phyloP scores from a whole-genome alignment of 1,140 invertebrate species.

The Penaeus vannamei region DNA sequence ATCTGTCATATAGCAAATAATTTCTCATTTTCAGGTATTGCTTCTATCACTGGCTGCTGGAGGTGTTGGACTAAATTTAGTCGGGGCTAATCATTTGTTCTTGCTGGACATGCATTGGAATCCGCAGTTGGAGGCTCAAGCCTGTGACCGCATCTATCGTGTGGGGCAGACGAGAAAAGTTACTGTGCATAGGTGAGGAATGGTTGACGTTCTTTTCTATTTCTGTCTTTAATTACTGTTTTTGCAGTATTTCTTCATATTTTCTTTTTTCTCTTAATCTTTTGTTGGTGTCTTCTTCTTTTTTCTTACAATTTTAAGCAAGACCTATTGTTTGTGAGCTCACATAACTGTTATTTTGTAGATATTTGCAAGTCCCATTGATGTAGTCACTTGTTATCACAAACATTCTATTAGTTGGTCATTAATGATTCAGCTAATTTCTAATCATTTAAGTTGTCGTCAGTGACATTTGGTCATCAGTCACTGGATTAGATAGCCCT shows the following conservation, averaged over 20 bases:
- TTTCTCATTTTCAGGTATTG: conserved; percentile 76
- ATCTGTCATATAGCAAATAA: background rate
- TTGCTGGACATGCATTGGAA: conserved; percentile 96
- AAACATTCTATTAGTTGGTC: too few relatives aligned
- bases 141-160: conserved; percentile 91
- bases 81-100: conserved; percentile 91
- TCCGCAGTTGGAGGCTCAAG: conserved; percentile 92
- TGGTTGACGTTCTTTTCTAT: conserved; percentile 7
- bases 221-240: background rate
- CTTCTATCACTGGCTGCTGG: conserved; percentile 90
- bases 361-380: too few relatives aligned
- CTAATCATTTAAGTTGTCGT: too few relatives aligned
- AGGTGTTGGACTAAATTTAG: conserved; percentile 91
- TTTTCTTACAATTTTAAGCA: too few relatives aligned
- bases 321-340: too few relatives aligned
- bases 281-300: too few relatives aligned
- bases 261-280: background rate
- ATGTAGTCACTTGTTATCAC: too few relatives aligned
- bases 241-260: background rate
- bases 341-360: too few relatives aligned
- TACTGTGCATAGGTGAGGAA: conserved; percentile 83
- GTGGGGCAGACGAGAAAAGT: conserved; percentile 89
- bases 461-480: too few relatives aligned
- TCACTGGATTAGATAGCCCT: too few relatives aligned
- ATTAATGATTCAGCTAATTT: too few relatives aligned